Evolutionary conservation across 1,140 invertebrate species (phyloP).

Genomic region (Acromyrmex echinatior): DNA sequence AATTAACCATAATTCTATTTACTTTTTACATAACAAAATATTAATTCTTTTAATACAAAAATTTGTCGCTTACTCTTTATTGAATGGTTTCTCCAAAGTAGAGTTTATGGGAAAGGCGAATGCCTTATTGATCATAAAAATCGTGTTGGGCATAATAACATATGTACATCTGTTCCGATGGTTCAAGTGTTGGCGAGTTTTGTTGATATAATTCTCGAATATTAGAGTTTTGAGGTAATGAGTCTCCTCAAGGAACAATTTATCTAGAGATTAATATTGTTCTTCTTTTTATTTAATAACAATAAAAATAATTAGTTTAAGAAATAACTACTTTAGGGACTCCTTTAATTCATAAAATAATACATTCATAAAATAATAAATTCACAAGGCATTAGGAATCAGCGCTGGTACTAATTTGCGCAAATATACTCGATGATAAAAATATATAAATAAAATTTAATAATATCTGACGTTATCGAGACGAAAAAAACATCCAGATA

Average conservation of each 20-base stretch:
- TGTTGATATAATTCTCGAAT: constrained; percentile 90
- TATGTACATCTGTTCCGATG: constrained; percentile 90
- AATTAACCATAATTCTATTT: not conserved
- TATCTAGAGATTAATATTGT: constrained; percentile 76
- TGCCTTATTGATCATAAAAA: constrained; percentile 89
- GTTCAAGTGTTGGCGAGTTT: constrained; percentile 87
- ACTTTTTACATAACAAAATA: too few species aligned
- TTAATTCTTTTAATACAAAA: not conserved
- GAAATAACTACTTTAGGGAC: too few species aligned
- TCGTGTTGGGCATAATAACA: constrained; percentile 89
- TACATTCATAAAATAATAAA: too few species aligned
- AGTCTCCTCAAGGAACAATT: constrained; percentile 90
- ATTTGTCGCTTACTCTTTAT: constrained; percentile 87
- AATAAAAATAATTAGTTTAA: too few species aligned
- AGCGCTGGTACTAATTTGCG: too few species aligned
- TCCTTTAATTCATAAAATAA: too few species aligned
- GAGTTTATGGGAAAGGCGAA: constrained; percentile 91
- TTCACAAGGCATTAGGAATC: too few species aligned
- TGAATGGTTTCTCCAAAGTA: constrained; percentile 88
- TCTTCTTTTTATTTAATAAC: not conserved
- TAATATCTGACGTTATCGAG: too few species aligned
- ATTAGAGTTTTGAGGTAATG: constrained; percentile 89
- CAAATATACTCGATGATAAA: too few species aligned
- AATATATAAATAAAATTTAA: too few species aligned
- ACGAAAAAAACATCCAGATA: too few species aligned